Conservation (phyloP, 2,888 invertebrate genomes). For the Amphipyra berbera region DNA sequence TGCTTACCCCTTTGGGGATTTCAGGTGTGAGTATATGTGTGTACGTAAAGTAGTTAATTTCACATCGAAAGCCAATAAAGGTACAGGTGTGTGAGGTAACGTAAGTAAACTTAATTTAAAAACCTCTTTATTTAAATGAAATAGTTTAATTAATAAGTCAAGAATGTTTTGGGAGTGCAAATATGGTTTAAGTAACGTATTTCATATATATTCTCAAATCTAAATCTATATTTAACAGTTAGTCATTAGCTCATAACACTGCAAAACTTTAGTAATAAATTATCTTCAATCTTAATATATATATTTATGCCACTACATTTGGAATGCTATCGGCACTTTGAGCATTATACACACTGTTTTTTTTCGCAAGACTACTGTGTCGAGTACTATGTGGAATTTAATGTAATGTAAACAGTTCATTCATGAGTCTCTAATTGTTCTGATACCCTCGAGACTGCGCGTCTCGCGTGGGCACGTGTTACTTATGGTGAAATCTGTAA, state of each 20-base stretch:
- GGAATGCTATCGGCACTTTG: conserved; percentile 30
- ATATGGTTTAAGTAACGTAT: too few relatives aligned
- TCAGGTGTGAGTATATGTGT: background rate
- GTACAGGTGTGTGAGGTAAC: too few relatives aligned
- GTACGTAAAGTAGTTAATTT: conserved; percentile 12
- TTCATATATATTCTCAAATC: too few relatives aligned
- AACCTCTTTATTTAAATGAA: background rate
- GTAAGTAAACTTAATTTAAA: too few relatives aligned
- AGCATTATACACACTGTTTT: conserved; percentile 13
- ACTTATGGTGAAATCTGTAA: conserved; percentile 80
- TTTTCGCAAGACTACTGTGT: conserved; percentile 57
- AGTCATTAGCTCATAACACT: too few relatives aligned
- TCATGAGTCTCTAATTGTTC: conserved; percentile 54
- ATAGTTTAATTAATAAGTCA: background rate
- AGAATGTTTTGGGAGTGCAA: too few relatives aligned
- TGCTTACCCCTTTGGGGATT: too few relatives aligned
- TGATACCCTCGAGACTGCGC: conserved; percentile 41
- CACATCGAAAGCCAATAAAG: background rate
- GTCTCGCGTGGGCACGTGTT: conserved; percentile 47
- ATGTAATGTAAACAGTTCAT: conserved; percentile 60
- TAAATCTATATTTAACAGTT: too few relatives aligned
- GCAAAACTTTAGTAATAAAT: too few relatives aligned
- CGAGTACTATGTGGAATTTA: conserved; percentile 51
- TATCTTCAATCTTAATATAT: background rate
- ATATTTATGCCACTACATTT: conserved; percentile 11